Conservation (phyloP, 2,888 invertebrate genomes). For the Zaprionus bogoriensis region DNA sequence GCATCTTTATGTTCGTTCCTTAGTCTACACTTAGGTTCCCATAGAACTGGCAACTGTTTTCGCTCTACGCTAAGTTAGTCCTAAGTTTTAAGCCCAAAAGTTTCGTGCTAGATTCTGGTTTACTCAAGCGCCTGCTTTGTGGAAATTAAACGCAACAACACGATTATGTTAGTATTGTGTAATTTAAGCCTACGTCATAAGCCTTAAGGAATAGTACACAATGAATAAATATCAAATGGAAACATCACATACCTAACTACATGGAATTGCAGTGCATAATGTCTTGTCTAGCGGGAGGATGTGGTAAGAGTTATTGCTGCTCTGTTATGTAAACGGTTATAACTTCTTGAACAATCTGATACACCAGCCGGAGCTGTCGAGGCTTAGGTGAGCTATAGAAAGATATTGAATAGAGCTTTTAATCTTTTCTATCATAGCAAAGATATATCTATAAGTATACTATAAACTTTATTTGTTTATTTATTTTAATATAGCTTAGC, state of each 20-base stretch:
- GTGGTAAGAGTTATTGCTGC: not conserved
- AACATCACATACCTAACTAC: not conserved
- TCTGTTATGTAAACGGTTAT: not conserved
- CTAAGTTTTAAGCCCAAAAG: conserved; percentile 19
- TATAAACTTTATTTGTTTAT: too few relatives aligned
- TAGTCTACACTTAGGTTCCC: conserved; percentile 23
- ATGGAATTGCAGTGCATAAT: not conserved
- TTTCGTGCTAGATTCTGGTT: conserved; percentile 5
- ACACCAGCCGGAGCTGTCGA: not conserved
- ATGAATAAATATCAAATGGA: conserved; percentile 62
- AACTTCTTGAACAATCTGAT: not conserved
- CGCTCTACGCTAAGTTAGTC: conserved; percentile 24
- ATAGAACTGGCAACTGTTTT: conserved; percentile 11
- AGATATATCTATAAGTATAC: too few relatives aligned
- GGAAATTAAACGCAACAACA: conserved; percentile 36
- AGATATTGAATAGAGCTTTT: too few relatives aligned
- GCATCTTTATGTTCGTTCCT: conserved; percentile 45
- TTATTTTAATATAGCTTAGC: too few relatives aligned
- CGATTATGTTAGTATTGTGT: conserved; percentile 19
- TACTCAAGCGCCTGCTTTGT: conserved; percentile 19
- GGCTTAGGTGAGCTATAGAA: too few relatives aligned
- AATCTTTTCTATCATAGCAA: too few relatives aligned
- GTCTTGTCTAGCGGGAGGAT: not conserved
- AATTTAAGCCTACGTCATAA: conserved; percentile 38
- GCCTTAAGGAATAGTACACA: conserved; percentile 19